Percentiles rank a stretch among this genome's conserved stretches.
These are phyloP conservation scores for Cossypha heuglini DNA, from an alignment of 2,797 vertebrate species.

Conservation along the genomic window DNA sequence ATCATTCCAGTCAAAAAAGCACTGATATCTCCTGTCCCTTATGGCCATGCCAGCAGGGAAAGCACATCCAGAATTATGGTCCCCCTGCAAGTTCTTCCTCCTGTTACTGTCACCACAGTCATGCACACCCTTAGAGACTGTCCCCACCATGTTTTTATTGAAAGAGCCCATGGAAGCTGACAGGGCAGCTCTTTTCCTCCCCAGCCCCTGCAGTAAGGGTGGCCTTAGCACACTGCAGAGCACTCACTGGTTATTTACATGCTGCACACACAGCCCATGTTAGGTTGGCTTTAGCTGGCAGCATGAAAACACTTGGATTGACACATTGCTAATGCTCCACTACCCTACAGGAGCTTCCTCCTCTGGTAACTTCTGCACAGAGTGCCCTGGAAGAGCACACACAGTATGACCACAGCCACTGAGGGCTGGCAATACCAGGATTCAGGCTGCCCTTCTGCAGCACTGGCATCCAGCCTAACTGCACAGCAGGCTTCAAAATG, in stretches of 20 bases:
- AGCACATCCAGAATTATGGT: too few species aligned
- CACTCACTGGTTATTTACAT: not conserved
- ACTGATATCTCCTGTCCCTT: too few species aligned
- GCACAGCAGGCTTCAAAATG: not conserved
- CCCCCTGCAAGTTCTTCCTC: too few species aligned
- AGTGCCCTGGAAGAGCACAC: not conserved
- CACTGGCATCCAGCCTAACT: not conserved
- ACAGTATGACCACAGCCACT: not conserved
- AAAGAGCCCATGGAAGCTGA: not conserved
- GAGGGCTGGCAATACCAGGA: not conserved
- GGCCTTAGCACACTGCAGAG: not conserved
- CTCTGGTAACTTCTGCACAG: not conserved
- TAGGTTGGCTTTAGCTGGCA: constrained; percentile 4
- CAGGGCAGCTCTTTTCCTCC: not conserved
- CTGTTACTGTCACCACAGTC: too few species aligned
- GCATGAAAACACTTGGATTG: constrained; percentile 1
- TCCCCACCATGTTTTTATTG: not conserved
- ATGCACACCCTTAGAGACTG: too few species aligned
- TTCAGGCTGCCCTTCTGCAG: not conserved
- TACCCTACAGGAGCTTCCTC: not conserved
- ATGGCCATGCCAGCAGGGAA: too few species aligned
- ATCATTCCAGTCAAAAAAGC: too few species aligned
- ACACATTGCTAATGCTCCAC: not conserved
- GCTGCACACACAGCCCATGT: not conserved
- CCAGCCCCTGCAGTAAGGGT: not conserved